Conservation (phyloP, 1,140 invertebrate species). For the Luehdorfia chinensis region DNA sequence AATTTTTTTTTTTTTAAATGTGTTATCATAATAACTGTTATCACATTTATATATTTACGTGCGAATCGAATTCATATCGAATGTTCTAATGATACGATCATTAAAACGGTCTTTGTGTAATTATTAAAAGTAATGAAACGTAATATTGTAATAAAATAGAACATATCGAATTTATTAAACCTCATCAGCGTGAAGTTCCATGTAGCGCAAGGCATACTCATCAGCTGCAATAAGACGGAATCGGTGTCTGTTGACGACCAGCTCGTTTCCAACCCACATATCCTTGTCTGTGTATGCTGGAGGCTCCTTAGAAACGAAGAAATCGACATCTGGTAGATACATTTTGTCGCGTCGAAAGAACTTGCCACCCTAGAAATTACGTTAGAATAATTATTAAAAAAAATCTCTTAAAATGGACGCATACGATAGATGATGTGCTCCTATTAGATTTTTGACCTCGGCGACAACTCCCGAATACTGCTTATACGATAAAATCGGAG, state of each 20-base stretch:
- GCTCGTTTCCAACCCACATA: conserved; percentile 87
- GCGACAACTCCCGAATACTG: too few relatives aligned
- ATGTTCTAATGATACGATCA: too few relatives aligned
- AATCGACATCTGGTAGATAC: conserved; percentile 84
- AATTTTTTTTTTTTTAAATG: too few relatives aligned
- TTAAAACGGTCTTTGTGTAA: too few relatives aligned
- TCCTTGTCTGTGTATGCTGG: conserved; percentile 85
- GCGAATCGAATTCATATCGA: too few relatives aligned
- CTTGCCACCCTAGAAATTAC: conserved; percentile 79
- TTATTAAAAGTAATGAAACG: too few relatives aligned
- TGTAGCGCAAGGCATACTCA: conserved; percentile 90
- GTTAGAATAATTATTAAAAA: too few relatives aligned
- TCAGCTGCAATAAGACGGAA: conserved; percentile 90
- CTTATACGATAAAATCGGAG: too few relatives aligned
- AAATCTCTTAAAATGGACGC: neutral
- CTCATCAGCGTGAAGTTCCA: conserved; percentile 88
- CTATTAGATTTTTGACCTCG: too few relatives aligned
- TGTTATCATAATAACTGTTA: too few relatives aligned
- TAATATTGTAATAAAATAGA: neutral
- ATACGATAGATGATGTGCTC: neutral
- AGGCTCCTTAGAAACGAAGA: conserved; percentile 82
- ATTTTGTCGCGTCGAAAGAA: conserved; percentile 83
- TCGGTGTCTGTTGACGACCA: conserved; percentile 86
- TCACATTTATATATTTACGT: too few relatives aligned
- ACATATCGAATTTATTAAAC: conserved; percentile 62